phyloP scores from a whole-genome alignment of 1,140 invertebrate species.

The Drosophila paulistorum region DNA sequence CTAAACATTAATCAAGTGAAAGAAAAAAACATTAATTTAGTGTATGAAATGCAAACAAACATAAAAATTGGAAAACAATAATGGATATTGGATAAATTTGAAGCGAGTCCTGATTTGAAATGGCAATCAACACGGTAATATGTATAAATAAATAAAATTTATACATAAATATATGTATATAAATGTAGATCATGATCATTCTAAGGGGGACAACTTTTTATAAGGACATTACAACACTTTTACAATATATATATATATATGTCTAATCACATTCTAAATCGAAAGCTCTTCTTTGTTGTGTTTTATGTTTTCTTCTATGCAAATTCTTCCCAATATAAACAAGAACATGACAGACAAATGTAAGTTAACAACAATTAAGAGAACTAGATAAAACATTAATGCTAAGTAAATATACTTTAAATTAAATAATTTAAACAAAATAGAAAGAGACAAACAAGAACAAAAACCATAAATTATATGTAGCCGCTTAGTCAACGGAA shows the following conservation, averaged over 20 bases:
- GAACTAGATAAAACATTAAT: slow-evolving; percentile 1
- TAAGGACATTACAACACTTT: too few species aligned
- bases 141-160: background rate
- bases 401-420: slow-evolving; percentile 7
- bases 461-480: slow-evolving; percentile 43
- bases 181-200: background rate
- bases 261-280: background rate
- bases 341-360: background rate
- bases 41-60: background rate
- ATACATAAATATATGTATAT: slow-evolving; percentile 6
- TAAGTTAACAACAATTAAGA: slow-evolving; percentile 5
- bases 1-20: background rate
- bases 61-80: background rate
- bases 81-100: background rate
- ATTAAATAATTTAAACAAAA: slow-evolving; percentile 7
- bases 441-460: slow-evolving; percentile 9
- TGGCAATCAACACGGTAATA: slow-evolving; percentile 17
- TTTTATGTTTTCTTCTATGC: too few species aligned
- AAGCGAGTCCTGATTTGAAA: background rate
- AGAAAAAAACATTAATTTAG: slow-evolving; percentile 5
- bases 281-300: background rate
- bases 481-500: slow-evolving; percentile 74
- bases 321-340: too few species aligned
- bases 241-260: too few species aligned
- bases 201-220: background rate